Percentiles rank a stretch among this genome's conserved stretches.
phyloP scores from a whole-genome alignment of 2,888 invertebrate species.

The Parnassius apollo region DNA sequence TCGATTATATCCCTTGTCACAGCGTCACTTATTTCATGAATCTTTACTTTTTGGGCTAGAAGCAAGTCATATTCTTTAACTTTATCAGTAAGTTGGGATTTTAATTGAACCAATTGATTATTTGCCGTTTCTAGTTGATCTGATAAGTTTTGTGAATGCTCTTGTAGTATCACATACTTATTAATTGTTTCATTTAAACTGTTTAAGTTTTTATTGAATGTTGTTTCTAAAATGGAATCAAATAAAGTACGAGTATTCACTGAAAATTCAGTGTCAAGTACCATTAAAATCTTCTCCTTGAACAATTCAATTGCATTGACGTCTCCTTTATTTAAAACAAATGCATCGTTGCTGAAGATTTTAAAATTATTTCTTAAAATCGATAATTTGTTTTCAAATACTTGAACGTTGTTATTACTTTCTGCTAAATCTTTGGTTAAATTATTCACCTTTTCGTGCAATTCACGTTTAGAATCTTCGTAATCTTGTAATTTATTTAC shows the following conservation, averaged over 20 bases:
- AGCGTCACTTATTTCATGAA: conserved; percentile 60
- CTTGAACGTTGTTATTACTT: conserved; percentile 43
- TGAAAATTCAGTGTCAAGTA: conserved; percentile 54
- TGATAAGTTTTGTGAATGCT: conserved; percentile 42
- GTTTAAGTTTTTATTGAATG: conserved; percentile 44
- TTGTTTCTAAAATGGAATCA: conserved; percentile 44
- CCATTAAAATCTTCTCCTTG: conserved; percentile 50
- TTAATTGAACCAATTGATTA: conserved; percentile 47
- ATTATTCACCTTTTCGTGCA: conserved; percentile 44
- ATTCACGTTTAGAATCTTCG: conserved; percentile 47
- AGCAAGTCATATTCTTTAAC: conserved; percentile 58
- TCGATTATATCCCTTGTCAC: conserved; percentile 62
- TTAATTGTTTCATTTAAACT: conserved; percentile 42
- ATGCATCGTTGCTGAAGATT: conserved; percentile 33
- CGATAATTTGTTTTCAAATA: conserved; percentile 40
- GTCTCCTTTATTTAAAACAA: conserved; percentile 30
- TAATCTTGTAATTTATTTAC: conserved; percentile 58
- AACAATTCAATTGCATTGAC: conserved; percentile 39
- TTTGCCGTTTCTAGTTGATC: conserved; percentile 47
- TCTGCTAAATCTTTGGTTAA: conserved; percentile 45
- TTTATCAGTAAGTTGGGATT: conserved; percentile 49
- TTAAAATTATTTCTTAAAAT: conserved; percentile 46
- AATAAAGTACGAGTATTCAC: conserved; percentile 46
- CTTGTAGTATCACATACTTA: conserved; percentile 44
- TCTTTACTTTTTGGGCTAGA: conserved; percentile 53